Evolutionary conservation across 2,113 vertebrate genomes (phyloP).

Genomic region (Benitochromis conjunctus): DNA sequence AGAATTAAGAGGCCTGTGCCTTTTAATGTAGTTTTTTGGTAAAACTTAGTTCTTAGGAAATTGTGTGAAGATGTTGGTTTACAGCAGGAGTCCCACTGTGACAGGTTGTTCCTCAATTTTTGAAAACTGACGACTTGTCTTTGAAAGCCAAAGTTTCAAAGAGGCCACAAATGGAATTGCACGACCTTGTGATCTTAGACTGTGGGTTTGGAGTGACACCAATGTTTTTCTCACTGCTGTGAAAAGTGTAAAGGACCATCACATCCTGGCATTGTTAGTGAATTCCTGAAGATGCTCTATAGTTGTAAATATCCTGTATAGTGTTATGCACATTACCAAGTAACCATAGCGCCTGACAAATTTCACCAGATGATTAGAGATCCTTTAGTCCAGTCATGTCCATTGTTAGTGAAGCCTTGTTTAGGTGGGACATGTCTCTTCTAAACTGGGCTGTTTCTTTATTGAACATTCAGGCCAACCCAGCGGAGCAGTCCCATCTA

Average conservation of each 20-base stretch:
- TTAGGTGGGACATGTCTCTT: conserved; percentile 49
- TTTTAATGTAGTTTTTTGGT: background rate
- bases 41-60: background rate
- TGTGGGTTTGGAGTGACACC: background rate
- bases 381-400: background rate
- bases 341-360: background rate
- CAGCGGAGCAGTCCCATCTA: conserved; percentile 71
- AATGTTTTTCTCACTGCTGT: background rate
- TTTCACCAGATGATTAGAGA: background rate
- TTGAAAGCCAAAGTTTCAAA: background rate
- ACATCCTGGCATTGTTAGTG: background rate
- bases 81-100: background rate
- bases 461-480: conserved; percentile 70
- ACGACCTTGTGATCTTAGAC: background rate
- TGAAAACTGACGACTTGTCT: background rate
- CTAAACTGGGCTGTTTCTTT: conserved; percentile 69
- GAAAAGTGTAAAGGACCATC: background rate
- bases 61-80: background rate
- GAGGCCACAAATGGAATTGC: background rate
- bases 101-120: background rate
- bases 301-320: background rate
- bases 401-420: conserved; percentile 38
- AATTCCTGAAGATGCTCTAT: background rate
- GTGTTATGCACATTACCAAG: background rate
- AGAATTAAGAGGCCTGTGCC: background rate